Conservation (phyloP, 2,113 vertebrate species). For the Notarius quadriscutis region DNA sequence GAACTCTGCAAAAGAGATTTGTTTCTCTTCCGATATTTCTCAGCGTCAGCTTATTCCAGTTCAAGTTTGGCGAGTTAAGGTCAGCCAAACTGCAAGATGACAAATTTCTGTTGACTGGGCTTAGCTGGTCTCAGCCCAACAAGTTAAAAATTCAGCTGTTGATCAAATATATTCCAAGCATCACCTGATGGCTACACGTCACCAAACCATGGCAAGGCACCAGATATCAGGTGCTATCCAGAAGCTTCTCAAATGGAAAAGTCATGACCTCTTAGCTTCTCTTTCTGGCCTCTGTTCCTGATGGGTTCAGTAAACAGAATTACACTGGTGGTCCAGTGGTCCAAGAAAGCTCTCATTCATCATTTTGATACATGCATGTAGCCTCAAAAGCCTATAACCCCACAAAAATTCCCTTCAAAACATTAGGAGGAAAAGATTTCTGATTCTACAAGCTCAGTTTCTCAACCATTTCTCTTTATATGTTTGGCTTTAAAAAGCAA, state of each 20-base stretch:
- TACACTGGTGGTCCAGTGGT: slow-evolving; percentile 50
- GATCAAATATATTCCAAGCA: neutral
- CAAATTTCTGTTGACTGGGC: neutral
- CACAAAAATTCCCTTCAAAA: slow-evolving; percentile 31
- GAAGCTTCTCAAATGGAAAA: slow-evolving; percentile 31
- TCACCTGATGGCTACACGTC: slow-evolving; percentile 1
- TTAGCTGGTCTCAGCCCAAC: neutral
- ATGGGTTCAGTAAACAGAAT: slow-evolving; percentile 43
- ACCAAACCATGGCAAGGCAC: slow-evolving; percentile 4
- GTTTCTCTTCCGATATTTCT: neutral
- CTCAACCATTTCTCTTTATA: slow-evolving; percentile 32
- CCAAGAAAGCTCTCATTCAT: slow-evolving; percentile 35
- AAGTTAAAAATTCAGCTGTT: neutral
- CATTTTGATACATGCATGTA: slow-evolving; percentile 35
- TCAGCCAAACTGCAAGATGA: neutral
- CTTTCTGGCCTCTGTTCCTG: slow-evolving; percentile 4
- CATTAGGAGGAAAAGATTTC: slow-evolving; percentile 40
- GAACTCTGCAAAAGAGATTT: slow-evolving; percentile 9
- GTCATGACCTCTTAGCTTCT: slow-evolving; percentile 24
- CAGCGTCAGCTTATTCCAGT: neutral
- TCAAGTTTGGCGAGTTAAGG: neutral
- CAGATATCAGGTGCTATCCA: slow-evolving; percentile 27
- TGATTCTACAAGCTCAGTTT: slow-evolving; percentile 25
- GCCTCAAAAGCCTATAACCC: slow-evolving; percentile 30
- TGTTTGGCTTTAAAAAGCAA: slow-evolving; percentile 25